These are phyloP conservation scores for Halichoerus grypus DNA, from an alignment of 2,113 vertebrate species.

Conservation along the genomic window DNA sequence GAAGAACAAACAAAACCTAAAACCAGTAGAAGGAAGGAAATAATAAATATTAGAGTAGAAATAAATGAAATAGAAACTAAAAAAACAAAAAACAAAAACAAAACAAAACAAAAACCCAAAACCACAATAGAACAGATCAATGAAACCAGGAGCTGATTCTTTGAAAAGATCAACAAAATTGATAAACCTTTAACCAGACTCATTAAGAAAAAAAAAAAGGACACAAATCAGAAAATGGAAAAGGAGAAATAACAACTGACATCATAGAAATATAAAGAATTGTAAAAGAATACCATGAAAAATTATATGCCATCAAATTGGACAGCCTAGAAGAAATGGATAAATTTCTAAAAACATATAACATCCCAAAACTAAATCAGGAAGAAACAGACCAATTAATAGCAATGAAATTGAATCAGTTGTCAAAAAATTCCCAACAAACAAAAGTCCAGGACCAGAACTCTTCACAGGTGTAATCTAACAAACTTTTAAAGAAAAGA, in stretches of 20 bases:
- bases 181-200: background rate
- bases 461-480: background rate
- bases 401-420: background rate
- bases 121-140: background rate
- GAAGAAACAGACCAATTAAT: background rate
- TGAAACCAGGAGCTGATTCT: background rate
- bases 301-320: background rate
- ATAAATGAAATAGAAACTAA: background rate
- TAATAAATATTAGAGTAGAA: background rate
- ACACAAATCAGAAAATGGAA: background rate
- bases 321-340: background rate
- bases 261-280: background rate
- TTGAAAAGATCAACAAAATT: background rate
- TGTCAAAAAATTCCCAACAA: background rate
- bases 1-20: background rate
- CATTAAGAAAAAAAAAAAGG: background rate
- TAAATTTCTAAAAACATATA: background rate
- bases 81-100: background rate
- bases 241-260: background rate
- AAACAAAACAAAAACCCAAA: background rate
- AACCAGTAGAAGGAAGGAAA: background rate
- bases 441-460: background rate
- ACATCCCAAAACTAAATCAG: background rate
- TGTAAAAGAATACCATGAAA: background rate
- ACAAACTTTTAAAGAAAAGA: background rate